These are phyloP conservation scores for Scomber scombrus DNA, from an alignment of 2,113 vertebrate species.

Conservation along the genomic window DNA sequence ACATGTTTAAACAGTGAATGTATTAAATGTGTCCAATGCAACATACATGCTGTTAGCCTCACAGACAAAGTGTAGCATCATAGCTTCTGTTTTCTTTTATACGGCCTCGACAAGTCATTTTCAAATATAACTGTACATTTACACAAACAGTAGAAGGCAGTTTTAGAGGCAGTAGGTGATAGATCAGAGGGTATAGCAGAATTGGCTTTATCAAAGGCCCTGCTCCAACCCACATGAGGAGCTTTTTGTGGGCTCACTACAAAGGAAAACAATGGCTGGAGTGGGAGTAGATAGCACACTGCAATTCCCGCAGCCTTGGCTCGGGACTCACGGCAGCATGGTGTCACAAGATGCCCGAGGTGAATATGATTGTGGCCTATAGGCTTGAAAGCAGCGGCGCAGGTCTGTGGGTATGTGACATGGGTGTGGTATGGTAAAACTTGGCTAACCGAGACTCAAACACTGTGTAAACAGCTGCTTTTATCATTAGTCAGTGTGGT, in stretches of 20 bases:
- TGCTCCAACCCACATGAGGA: slow-evolving; percentile 61
- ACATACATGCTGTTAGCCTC: not conserved
- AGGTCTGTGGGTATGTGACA: slow-evolving; percentile 67
- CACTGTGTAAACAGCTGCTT: slow-evolving; percentile 20
- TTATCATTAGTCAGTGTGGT: slow-evolving; percentile 35
- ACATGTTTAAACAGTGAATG: not conserved
- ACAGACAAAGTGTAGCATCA: not conserved
- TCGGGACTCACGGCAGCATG: slow-evolving; percentile 42
- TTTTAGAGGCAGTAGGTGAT: slow-evolving; percentile 33
- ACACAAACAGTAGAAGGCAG: slow-evolving; percentile 4
- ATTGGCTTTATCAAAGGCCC: slow-evolving; percentile 61
- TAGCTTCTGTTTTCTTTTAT: not conserved
- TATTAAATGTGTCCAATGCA: not conserved
- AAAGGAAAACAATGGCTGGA: slow-evolving; percentile 71
- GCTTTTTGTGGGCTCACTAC: slow-evolving; percentile 66
- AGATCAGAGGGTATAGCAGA: slow-evolving; percentile 46
- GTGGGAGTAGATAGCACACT: slow-evolving; percentile 70
- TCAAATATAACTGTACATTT: slow-evolving; percentile 1
- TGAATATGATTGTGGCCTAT: slow-evolving; percentile 35
- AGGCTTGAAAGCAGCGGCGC: slow-evolving; percentile 32
- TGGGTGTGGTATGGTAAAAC: slow-evolving; percentile 35
- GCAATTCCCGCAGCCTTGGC: slow-evolving; percentile 67
- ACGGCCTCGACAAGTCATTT: not conserved
- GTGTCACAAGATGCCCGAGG: slow-evolving; percentile 53
- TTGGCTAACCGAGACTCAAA: slow-evolving; percentile 30